A percentile compares a stretch with the other conserved stretches of the same genome.
phyloP scores from a whole-genome alignment of 1,140 invertebrate genomes.

The Brachionus manjavacas region DNA sequence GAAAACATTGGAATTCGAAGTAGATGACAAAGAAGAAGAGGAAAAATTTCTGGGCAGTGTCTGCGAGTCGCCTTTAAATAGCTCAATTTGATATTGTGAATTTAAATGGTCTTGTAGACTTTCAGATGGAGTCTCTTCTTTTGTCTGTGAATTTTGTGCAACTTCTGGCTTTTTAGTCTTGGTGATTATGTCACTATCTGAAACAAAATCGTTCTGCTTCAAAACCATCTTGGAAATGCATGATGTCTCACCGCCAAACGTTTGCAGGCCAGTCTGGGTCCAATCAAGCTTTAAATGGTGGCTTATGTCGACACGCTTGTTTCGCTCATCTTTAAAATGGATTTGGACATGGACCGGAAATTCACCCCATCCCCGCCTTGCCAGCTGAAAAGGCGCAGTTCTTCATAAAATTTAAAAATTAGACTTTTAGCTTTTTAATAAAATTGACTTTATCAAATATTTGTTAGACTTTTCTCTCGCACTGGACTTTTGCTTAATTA shows the following conservation, averaged over 20 bases:
- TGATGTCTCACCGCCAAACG: conserved; percentile 71
- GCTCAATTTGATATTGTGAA: conserved; percentile 47
- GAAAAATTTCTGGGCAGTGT: neutral
- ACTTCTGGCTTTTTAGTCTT: neutral
- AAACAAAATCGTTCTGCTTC: neutral
- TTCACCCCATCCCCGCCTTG: conserved; percentile 80
- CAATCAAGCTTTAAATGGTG: conserved; percentile 75
- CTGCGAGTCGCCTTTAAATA: neutral
- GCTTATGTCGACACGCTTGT: conserved; percentile 73
- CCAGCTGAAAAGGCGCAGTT: conserved; percentile 73
- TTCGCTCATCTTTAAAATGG: conserved; percentile 69
- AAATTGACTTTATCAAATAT: too few relatives aligned
- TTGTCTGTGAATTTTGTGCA: conserved; percentile 48
- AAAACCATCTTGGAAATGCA: conserved; percentile 63
- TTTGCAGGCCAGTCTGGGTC: conserved; percentile 78
- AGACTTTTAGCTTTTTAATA: neutral
- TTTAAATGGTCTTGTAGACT: conserved; percentile 30
- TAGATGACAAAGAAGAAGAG: conserved; percentile 17
- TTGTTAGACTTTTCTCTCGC: too few relatives aligned
- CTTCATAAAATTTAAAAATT: conserved; percentile 54
- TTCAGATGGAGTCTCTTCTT: conserved; percentile 51
- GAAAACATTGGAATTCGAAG: neutral
- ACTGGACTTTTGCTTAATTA: too few relatives aligned
- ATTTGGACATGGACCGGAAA: conserved; percentile 76
- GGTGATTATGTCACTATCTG: neutral